These are phyloP conservation scores for Pelosia muscerda DNA, from an alignment of 2,888 invertebrate genomes.

Conservation along the genomic window DNA sequence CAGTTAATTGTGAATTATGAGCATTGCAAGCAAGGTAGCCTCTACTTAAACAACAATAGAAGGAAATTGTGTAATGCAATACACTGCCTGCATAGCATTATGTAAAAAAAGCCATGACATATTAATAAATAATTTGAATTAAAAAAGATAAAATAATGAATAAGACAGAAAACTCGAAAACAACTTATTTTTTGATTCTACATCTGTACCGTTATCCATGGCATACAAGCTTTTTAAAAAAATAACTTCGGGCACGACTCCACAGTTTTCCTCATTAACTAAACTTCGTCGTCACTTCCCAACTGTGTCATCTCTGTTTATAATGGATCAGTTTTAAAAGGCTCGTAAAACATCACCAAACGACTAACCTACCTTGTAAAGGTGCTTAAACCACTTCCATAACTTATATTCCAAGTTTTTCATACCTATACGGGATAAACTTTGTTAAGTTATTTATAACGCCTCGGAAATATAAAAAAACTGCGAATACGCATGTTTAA, in stretches of 20 bases:
- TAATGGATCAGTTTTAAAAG: conserved; percentile 58
- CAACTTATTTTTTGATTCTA: not conserved
- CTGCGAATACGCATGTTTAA: not conserved
- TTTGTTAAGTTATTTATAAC: conserved; percentile 11
- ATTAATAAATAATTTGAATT: too few relatives aligned
- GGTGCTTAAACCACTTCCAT: conserved; percentile 39
- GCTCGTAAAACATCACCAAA: conserved; percentile 47
- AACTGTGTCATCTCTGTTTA: conserved; percentile 51
- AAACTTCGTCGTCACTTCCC: conserved; percentile 46
- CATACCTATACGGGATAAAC: conserved; percentile 13
- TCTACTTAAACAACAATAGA: too few relatives aligned
- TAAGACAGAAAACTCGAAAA: too few relatives aligned
- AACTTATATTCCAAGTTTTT: conserved; percentile 33
- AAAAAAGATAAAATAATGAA: too few relatives aligned
- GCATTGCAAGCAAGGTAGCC: too few relatives aligned
- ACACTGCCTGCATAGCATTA: too few relatives aligned
- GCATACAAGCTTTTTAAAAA: conserved; percentile 11
- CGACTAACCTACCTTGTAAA: conserved; percentile 42
- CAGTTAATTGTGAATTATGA: too few relatives aligned
- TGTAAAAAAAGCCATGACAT: too few relatives aligned
- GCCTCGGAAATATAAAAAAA: not conserved
- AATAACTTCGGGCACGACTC: conserved; percentile 35
- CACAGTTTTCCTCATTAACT: conserved; percentile 28
- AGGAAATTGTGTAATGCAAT: too few relatives aligned
- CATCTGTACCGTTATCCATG: conserved; percentile 12